Evolutionary conservation across 2,888 invertebrate genomes (phyloP).

Genomic region (Tetragonisca angustula): DNA sequence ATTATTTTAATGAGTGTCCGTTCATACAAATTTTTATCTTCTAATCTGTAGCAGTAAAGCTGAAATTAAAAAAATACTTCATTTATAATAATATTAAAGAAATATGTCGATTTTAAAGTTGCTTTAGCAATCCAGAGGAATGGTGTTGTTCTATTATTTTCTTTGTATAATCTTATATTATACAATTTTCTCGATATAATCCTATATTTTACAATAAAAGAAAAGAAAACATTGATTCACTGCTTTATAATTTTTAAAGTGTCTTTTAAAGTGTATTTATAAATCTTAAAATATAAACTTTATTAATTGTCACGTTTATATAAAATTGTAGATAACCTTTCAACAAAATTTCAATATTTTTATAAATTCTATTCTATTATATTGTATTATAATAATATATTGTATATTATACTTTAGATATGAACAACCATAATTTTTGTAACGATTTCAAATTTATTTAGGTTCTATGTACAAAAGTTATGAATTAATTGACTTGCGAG

Average conservation of each 20-base stretch:
- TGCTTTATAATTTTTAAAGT: background rate
- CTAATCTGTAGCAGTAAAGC: background rate
- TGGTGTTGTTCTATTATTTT: background rate
- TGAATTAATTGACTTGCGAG: too few relatives aligned
- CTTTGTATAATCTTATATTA: background rate
- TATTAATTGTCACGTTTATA: too few relatives aligned
- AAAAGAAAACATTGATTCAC: background rate
- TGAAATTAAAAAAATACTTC: background rate
- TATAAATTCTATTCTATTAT: too few relatives aligned
- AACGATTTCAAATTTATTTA: too few relatives aligned
- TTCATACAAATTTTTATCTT: background rate
- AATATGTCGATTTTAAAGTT: background rate
- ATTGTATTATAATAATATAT: too few relatives aligned
- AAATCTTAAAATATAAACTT: too few relatives aligned
- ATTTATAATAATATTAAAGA: background rate
- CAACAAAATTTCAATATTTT: too few relatives aligned
- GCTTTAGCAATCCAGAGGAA: background rate
- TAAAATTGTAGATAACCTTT: too few relatives aligned
- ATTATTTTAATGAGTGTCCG: slow-evolving; percentile 2
- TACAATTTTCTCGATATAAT: background rate
- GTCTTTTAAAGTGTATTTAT: too few relatives aligned
- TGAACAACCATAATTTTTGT: too few relatives aligned
- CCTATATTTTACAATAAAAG: background rate
- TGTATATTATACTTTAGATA: too few relatives aligned
- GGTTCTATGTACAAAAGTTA: too few relatives aligned